These are phyloP conservation scores for Phania funesta DNA, from an alignment of 2,888 invertebrate genomes.

Conservation along the genomic window DNA sequence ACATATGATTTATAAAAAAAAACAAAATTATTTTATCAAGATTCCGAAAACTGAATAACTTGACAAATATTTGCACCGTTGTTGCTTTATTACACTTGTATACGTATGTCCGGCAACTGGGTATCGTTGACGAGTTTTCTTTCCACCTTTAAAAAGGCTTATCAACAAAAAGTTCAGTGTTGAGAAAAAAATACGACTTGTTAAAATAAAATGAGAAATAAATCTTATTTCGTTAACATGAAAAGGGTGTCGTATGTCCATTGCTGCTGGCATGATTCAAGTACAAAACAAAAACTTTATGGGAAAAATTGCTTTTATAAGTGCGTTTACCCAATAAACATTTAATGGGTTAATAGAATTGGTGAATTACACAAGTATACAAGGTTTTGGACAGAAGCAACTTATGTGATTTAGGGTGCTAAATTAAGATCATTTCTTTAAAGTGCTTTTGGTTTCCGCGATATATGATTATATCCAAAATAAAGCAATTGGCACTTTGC, in stretches of 20 bases:
- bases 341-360: too few species aligned
- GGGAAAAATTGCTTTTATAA: neutral
- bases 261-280: constrained; percentile 46
- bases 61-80: neutral
- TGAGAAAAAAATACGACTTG: neutral
- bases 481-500: too few species aligned
- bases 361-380: neutral
- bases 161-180: constrained; percentile 17
- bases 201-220: constrained; percentile 21
- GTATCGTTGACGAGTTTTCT: neutral
- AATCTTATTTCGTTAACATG: constrained; percentile 42
- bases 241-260: constrained; percentile 41
- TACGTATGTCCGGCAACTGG: neutral
- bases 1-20: constrained; percentile 9
- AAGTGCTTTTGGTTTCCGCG: too few species aligned
- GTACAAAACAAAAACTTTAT: neutral
- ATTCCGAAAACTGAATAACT: constrained; percentile 4
- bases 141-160: constrained; percentile 13
- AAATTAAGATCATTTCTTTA: too few species aligned
- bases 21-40: constrained; percentile 29
- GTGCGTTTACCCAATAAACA: neutral
- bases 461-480: too few species aligned
- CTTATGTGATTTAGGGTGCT: too few species aligned
- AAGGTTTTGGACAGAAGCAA: too few species aligned
- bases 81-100: constrained; percentile 27